Evolutionary conservation across 2,113 vertebrate genomes (phyloP).

Genomic region (Ovis canadensis): DNA sequence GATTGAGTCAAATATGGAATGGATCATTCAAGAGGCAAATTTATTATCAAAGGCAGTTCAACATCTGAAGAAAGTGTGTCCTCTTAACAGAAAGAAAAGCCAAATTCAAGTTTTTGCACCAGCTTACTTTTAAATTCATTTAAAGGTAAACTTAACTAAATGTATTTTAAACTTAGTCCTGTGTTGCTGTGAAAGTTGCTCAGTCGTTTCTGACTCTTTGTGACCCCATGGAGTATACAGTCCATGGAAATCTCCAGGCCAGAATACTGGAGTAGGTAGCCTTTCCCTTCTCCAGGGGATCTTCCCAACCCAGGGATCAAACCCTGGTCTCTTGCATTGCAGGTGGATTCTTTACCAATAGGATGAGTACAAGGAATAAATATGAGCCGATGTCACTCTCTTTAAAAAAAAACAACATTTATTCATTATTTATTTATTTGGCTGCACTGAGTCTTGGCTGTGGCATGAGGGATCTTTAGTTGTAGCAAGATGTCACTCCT

Average conservation of each 20-base stretch:
- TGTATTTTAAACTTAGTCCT: neutral
- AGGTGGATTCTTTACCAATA: neutral
- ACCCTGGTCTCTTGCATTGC: neutral
- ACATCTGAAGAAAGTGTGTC: neutral
- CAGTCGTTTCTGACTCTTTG: neutral
- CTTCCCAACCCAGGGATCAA: neutral
- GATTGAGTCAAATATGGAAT: neutral
- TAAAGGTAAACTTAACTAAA: neutral
- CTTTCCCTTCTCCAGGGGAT: neutral
- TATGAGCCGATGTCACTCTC: neutral
- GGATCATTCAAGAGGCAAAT: neutral
- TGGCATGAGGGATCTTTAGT: neutral
- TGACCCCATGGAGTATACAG: neutral
- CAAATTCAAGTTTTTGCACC: neutral
- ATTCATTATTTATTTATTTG: neutral
- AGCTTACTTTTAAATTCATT: neutral
- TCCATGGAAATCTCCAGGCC: neutral
- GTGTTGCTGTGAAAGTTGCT: neutral
- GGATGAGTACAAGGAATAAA: rapidly evolving
- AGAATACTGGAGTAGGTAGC: neutral
- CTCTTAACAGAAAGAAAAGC: neutral
- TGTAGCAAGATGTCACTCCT: neutral
- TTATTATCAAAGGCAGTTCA: neutral
- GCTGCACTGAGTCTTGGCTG: neutral
- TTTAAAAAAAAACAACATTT: neutral